A percentile compares a stretch with the other conserved stretches of the same genome.
Conservation (phyloP, 2,797 vertebrate species). For the Kryptolebias ocellatus region DNA sequence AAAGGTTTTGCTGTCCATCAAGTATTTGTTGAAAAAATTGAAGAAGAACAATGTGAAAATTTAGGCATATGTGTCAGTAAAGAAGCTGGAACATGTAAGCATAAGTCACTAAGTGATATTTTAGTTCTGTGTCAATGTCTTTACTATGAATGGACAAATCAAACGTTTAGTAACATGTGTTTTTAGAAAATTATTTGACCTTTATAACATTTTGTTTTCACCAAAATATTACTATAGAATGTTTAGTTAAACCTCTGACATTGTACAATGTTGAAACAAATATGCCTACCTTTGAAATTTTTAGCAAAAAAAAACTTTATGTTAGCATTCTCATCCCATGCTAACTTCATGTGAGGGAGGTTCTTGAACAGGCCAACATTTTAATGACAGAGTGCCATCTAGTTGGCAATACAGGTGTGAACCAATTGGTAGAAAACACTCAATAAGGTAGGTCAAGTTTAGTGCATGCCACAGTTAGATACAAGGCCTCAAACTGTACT, state of each 20-base stretch:
- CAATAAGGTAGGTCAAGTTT: neutral
- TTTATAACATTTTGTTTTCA: neutral
- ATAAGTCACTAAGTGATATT: neutral
- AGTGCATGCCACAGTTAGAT: neutral
- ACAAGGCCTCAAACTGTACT: neutral
- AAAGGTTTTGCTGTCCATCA: constrained; percentile 2
- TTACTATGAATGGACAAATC: neutral
- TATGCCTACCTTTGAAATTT: neutral
- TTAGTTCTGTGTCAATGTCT: neutral
- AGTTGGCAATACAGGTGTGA: neutral
- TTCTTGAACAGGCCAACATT: neutral
- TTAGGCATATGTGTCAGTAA: neutral
- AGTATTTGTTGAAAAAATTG: neutral
- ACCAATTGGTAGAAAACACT: neutral
- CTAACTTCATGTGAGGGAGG: constrained; percentile 2
- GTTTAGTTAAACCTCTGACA: neutral
- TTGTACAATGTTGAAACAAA: neutral
- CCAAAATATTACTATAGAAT: neutral
- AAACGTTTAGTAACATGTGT: neutral
- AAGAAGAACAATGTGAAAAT: neutral
- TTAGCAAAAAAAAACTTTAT: neutral
- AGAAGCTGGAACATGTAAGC: neutral
- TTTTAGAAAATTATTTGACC: neutral
- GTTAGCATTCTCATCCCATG: neutral
- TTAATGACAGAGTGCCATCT: neutral